Conservation (phyloP, 1,140 invertebrate genomes). For the Polyergus mexicanus region DNA sequence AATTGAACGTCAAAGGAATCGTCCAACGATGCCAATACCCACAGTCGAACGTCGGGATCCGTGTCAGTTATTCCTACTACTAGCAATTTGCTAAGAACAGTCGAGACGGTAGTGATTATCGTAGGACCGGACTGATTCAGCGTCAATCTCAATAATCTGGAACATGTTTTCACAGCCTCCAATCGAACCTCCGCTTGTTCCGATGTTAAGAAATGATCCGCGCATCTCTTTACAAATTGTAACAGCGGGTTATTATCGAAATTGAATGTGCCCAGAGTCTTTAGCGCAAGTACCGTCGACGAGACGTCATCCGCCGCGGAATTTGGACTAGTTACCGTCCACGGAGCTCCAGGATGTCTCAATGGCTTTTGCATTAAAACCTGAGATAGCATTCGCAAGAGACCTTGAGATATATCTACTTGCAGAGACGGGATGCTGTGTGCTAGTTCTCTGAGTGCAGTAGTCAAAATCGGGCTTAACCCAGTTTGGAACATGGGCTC, state of each 20-base stretch:
- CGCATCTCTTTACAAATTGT: slow-evolving; percentile 96
- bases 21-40: slow-evolving; percentile 97
- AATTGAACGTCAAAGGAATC: slow-evolving; percentile 97
- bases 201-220: slow-evolving; percentile 96
- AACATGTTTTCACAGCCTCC: slow-evolving; percentile 98
- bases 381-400: slow-evolving; percentile 94
- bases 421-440: slow-evolving; percentile 95
- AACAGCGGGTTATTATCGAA: slow-evolving; percentile 98
- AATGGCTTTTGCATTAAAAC: slow-evolving; percentile 96
- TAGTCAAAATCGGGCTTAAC: slow-evolving; percentile 95
- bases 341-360: slow-evolving; percentile 92
- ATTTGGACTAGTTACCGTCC: slow-evolving; percentile 83
- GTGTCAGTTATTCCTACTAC: slow-evolving; percentile 98
- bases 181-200: slow-evolving; percentile 96
- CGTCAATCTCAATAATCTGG: slow-evolving; percentile 94
- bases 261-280: slow-evolving; percentile 98
- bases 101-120: slow-evolving; percentile 94
- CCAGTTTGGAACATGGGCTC: slow-evolving; percentile 97
- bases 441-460: slow-evolving; percentile 96
- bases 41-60: slow-evolving; percentile 97
- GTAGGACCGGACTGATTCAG: slow-evolving; percentile 91
- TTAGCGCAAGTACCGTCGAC: slow-evolving; percentile 96
- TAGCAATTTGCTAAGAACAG: slow-evolving; percentile 96
- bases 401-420: slow-evolving; percentile 96
- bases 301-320: slow-evolving; percentile 89